Percentiles rank a stretch among this genome's conserved stretches.
These are phyloP conservation scores for Drosophila baimaii DNA, from an alignment of 1,140 invertebrate genomes.

Conservation along the genomic window DNA sequence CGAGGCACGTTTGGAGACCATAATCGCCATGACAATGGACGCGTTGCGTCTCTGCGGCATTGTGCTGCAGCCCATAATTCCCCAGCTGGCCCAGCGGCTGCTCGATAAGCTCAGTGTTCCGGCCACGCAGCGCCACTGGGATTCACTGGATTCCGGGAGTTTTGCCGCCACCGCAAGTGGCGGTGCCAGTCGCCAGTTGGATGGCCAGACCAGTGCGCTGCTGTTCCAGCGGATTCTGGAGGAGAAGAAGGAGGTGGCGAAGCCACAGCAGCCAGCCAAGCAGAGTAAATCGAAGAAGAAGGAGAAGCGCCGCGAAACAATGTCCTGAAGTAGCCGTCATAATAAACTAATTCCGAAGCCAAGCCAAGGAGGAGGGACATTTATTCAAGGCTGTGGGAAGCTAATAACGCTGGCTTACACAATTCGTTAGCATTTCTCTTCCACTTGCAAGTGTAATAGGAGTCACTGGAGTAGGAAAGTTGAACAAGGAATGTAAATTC, in stretches of 20 bases:
- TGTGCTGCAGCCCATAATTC: constrained; percentile 93
- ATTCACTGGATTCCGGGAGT: constrained; percentile 65
- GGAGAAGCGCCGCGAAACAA: constrained; percentile 56
- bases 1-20: constrained; percentile 87
- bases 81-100: constrained; percentile 88
- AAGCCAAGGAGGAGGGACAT: constrained; percentile 43
- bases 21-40: constrained; percentile 94
- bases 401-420: constrained; percentile 37
- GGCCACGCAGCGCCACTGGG: constrained; percentile 85
- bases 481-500: background rate
- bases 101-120: constrained; percentile 88
- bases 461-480: background rate
- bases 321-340: constrained; percentile 52
- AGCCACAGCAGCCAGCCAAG: constrained; percentile 54
- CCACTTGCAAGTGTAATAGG: background rate
- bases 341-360: constrained; percentile 63
- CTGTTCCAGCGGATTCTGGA: constrained; percentile 78
- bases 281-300: constrained; percentile 67
- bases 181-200: constrained; percentile 34
- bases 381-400: constrained; percentile 53
- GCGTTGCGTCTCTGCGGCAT: constrained; percentile 91
- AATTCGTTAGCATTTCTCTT: background rate
- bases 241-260: constrained; percentile 13
- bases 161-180: constrained; percentile 46
- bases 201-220: constrained; percentile 57